Percentiles rank a stretch among this genome's conserved stretches.
Conservation (phyloP, 1,140 invertebrate species). For the Bombus picipes region DNA sequence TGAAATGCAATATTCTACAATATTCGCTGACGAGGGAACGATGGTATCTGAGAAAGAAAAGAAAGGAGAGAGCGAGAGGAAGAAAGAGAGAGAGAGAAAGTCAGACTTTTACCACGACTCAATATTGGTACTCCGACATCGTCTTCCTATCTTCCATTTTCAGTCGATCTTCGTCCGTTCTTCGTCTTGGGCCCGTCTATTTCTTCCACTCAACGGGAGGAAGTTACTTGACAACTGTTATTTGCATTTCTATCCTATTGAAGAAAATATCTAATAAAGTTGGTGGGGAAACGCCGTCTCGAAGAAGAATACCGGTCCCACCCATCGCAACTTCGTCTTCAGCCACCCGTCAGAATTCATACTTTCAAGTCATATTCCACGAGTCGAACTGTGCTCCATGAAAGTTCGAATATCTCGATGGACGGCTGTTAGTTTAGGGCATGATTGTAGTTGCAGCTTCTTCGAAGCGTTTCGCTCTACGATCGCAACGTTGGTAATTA, state of each 20-base stretch:
- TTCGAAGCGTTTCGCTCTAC: neutral
- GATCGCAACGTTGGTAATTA: neutral
- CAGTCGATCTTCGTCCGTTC: conserved; percentile 58
- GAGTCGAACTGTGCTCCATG: conserved; percentile 17
- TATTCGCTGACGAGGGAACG: conserved; percentile 68
- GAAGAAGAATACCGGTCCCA: conserved; percentile 39
- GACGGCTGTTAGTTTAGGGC: conserved; percentile 1
- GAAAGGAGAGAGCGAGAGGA: conserved; percentile 13
- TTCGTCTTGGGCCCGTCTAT: conserved; percentile 43
- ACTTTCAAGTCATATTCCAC: conserved; percentile 51
- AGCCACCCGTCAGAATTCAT: conserved; percentile 51
- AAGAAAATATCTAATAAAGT: conserved; percentile 79
- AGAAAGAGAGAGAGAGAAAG: conserved; percentile 39
- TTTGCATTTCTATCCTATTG: conserved; percentile 79
- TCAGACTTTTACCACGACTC: conserved; percentile 75
- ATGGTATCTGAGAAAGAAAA: conserved; percentile 37
- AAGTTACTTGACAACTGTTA: conserved; percentile 77
- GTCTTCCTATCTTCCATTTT: conserved; percentile 62
- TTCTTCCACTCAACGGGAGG: conserved; percentile 57
- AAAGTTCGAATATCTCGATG: conserved; percentile 60
- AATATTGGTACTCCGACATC: conserved; percentile 75
- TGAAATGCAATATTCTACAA: conserved; percentile 73
- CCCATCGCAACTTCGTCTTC: conserved; percentile 2
- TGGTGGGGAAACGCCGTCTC: conserved; percentile 43
- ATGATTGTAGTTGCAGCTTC: conserved; percentile 2